phyloP scores from a whole-genome alignment of 2,888 invertebrate species.

The Dermolepida albohirtum region DNA sequence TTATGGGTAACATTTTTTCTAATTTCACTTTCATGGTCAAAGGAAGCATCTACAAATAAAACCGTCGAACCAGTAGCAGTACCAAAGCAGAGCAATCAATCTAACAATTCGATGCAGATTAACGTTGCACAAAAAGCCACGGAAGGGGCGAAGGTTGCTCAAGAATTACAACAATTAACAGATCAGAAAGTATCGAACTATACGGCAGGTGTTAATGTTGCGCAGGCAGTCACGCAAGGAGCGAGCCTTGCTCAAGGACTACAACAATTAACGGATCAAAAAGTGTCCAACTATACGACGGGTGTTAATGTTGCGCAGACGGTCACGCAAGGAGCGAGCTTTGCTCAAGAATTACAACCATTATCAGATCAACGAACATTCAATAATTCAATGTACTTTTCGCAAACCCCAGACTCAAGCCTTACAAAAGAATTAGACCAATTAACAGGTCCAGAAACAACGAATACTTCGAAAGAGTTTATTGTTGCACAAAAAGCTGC shows the following conservation, averaged over 20 bases:
- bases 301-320: constrained; percentile 77
- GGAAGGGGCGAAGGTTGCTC: constrained; percentile 79
- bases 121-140: constrained; percentile 80
- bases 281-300: constrained; percentile 72
- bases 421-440: constrained; percentile 78
- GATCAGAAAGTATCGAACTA: constrained; percentile 78
- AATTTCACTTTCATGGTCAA: no score
- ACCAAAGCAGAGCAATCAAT: not conserved
- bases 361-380: not conserved
- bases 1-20: no score
- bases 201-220: constrained; percentile 66
- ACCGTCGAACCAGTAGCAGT: no score
- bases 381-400: constrained; percentile 67
- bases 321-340: constrained; percentile 80
- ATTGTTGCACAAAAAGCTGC: constrained; percentile 80
- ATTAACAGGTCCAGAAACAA: not conserved
- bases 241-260: constrained; percentile 80
- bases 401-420: constrained; percentile 80
- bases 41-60: no score
- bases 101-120: constrained; percentile 62
- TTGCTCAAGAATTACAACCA: constrained; percentile 77
- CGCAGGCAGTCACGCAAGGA: constrained; percentile 79
- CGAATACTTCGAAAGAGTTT: constrained; percentile 62
- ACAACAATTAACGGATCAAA: constrained; percentile 77
- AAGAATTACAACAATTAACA: constrained; percentile 78